Conservation (phyloP, 2,888 invertebrate species). For the Achlya flavicornis region DNA sequence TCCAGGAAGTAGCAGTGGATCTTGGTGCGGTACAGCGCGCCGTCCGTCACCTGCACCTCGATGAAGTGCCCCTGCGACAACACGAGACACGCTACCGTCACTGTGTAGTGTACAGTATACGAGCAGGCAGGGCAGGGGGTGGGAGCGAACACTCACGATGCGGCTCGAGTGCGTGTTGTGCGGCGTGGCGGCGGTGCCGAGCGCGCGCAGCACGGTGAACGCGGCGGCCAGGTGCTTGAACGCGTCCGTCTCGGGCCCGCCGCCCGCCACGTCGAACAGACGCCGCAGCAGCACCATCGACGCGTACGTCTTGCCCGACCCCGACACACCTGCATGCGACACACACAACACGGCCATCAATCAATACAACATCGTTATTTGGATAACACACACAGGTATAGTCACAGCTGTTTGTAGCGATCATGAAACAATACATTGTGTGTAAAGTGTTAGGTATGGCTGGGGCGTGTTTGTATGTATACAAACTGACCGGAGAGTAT, state of each 20-base stretch:
- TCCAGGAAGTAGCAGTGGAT: constrained; percentile 98
- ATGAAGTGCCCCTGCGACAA: constrained; percentile 96
- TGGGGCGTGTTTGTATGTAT: background rate
- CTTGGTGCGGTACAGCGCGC: constrained; percentile 96
- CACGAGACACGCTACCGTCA: no score
- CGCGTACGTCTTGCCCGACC: constrained; percentile 96
- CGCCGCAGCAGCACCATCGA: constrained; percentile 95
- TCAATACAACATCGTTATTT: no score
- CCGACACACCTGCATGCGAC: constrained; percentile 92
- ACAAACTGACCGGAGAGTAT: constrained; percentile 92
- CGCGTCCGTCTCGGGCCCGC: constrained; percentile 97
- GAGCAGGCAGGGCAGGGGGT: background rate
- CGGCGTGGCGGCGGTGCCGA: constrained; percentile 95
- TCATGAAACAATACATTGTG: no score
- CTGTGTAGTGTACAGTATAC: no score
- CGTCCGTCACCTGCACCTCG: constrained; percentile 97
- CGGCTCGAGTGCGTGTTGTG: constrained; percentile 96
- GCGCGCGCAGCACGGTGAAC: constrained; percentile 95
- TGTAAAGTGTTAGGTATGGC: background rate
- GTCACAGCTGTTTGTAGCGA: no score
- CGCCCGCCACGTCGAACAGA: constrained; percentile 96
- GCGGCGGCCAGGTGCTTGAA: constrained; percentile 98
- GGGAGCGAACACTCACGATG: constrained; percentile 86
- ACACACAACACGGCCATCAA: no score
- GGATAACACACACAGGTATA: no score